A percentile compares a stretch with the other conserved stretches of the same genome.
These are phyloP conservation scores for Euspilapteryx auroguttella DNA, from an alignment of 2,888 invertebrate genomes.

Conservation along the genomic window DNA sequence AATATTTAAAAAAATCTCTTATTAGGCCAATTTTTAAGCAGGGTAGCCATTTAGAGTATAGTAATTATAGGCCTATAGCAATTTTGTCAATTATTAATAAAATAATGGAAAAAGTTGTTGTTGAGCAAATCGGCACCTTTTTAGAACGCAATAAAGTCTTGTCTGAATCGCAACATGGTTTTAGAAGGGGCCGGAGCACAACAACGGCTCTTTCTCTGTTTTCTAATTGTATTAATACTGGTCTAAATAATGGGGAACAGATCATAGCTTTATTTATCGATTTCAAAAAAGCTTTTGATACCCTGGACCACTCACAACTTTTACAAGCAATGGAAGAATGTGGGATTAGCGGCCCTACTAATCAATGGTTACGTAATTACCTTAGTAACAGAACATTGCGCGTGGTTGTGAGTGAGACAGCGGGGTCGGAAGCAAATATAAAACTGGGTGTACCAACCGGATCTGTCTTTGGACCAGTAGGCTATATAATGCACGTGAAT, in stretches of 20 bases:
- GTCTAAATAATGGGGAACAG: background rate
- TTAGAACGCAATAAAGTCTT: background rate
- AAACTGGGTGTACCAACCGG: background rate
- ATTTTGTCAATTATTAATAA: constrained; percentile 4
- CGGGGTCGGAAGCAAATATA: background rate
- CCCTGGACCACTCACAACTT: background rate
- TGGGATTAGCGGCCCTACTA: constrained; percentile 1
- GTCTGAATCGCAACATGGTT: background rate
- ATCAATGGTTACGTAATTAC: background rate
- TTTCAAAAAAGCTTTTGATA: no score
- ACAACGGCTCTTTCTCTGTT: background rate
- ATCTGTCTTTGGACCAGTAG: no score
- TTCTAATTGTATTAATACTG: background rate
- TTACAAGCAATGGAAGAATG: constrained; percentile 1
- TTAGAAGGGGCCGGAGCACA: background rate
- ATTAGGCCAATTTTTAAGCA: constrained; percentile 7
- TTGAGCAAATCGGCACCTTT: constrained; percentile 1
- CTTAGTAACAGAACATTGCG: background rate
- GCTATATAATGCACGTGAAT: constrained; percentile 1
- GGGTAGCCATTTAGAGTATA: no score
- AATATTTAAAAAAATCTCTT: constrained; percentile 5
- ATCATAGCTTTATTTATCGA: no score
- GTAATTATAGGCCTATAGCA: no score
- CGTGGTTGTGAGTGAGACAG: background rate
- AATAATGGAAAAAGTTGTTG: constrained; percentile 5